A percentile compares a stretch with the other conserved stretches of the same genome.
Conservation (phyloP, 2,888 invertebrate species). For the Sympetrum striolatum region DNA sequence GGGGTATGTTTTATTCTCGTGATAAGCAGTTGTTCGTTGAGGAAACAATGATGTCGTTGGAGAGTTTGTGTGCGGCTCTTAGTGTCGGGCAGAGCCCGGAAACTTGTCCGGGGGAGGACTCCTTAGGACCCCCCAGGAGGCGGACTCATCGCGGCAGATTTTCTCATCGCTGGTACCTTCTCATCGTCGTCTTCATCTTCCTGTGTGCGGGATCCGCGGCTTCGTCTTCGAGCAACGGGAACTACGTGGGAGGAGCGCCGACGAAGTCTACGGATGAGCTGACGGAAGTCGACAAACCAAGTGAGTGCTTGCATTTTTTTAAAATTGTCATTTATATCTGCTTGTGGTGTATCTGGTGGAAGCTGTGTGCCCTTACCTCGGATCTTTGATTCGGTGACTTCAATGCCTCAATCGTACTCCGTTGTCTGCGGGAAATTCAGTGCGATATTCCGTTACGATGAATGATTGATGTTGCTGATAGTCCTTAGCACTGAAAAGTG, state of each 20-base stretch:
- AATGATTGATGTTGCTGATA: no score
- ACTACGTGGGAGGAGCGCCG: conserved; percentile 11
- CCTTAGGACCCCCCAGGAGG: neutral
- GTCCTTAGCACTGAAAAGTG: no score
- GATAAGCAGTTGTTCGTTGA: neutral
- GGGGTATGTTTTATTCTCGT: neutral
- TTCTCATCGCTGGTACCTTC: neutral
- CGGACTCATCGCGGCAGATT: neutral
- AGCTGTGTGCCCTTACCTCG: no score
- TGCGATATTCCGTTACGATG: no score
- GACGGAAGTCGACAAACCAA: conserved; percentile 45
- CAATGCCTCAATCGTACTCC: no score
- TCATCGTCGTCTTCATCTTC: neutral
- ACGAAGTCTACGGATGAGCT: conserved; percentile 42
- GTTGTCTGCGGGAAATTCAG: no score
- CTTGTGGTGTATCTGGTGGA: no score
- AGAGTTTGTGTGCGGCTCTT: neutral
- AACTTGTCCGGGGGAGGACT: neutral
- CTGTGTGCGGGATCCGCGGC: neutral
- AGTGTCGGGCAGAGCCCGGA: neutral
- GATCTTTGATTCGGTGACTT: no score
- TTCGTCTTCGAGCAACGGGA: neutral
- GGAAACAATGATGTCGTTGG: neutral
- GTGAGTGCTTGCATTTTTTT: neutral
- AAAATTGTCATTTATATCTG: no score